phyloP scores from a whole-genome alignment of 2,888 invertebrate species.

The Meiosimyza decipiens region DNA sequence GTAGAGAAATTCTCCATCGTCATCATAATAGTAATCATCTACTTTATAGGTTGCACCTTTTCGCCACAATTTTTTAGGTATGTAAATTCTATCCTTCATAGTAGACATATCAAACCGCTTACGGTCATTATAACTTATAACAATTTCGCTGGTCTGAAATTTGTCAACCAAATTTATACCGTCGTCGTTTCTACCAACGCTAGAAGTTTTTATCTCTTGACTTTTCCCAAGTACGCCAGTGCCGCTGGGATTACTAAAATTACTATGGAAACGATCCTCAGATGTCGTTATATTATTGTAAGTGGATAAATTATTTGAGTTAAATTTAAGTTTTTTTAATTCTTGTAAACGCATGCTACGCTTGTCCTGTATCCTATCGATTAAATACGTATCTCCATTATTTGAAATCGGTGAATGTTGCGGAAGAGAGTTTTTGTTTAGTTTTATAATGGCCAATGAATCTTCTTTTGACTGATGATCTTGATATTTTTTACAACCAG shows the following conservation, averaged over 20 bases:
- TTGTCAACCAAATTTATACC: constrained; percentile 48
- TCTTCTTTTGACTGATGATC: constrained; percentile 27
- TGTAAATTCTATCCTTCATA: constrained; percentile 72
- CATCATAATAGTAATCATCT: constrained; percentile 83
- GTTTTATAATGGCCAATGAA: not conserved
- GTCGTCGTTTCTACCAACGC: not conserved
- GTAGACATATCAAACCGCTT: constrained; percentile 57
- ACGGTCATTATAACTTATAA: constrained; percentile 57
- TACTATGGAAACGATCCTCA: constrained; percentile 29
- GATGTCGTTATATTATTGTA: not conserved
- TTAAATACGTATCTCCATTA: constrained; percentile 53
- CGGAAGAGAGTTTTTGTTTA: not conserved
- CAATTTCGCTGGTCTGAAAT: constrained; percentile 59
- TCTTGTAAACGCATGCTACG: constrained; percentile 59
- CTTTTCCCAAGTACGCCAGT: constrained; percentile 45
- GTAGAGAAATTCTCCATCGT: constrained; percentile 83
- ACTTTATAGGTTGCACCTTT: constrained; percentile 78
- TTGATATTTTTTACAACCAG: constrained; percentile 46
- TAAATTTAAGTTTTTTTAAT: constrained; percentile 50
- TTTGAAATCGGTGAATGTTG: not conserved
- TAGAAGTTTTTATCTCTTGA: not conserved
- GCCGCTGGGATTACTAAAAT: constrained; percentile 49
- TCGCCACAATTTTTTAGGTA: constrained; percentile 75
- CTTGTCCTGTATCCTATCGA: constrained; percentile 54
- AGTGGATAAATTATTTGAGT: constrained; percentile 23